A percentile compares a stretch with the other conserved stretches of the same genome.
phyloP scores from a whole-genome alignment of 92 coral and sea anemone species.

The Porites rus region DNA sequence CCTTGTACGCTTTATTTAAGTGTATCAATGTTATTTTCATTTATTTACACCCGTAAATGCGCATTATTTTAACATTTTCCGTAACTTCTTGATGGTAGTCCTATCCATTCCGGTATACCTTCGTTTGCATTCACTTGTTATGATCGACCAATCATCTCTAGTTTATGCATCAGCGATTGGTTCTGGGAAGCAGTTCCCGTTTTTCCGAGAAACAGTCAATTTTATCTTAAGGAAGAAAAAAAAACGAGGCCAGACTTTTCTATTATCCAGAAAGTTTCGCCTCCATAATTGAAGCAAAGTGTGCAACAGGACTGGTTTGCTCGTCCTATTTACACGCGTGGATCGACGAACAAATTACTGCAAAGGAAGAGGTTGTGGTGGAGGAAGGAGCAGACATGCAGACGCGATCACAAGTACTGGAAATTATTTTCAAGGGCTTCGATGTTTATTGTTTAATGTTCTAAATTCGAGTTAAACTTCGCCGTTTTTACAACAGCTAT shows the following conservation, averaged over 20 bases:
- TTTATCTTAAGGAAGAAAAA: not conserved
- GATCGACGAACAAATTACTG: not conserved
- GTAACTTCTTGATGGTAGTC: not conserved
- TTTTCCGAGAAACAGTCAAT: conserved; percentile 22
- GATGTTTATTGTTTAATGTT: no score
- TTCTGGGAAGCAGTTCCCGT: conserved; percentile 4
- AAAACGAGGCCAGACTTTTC: no score
- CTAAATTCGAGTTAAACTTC: no score
- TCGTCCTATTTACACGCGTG: not conserved
- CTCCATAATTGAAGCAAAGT: not conserved
- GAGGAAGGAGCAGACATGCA: not conserved
- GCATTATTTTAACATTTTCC: no score
- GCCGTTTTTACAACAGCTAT: no score
- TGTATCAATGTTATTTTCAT: no score
- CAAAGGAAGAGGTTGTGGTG: conserved; percentile 12
- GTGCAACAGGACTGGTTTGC: not conserved
- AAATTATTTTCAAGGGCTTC: no score
- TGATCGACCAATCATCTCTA: conserved; percentile 9
- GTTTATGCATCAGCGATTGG: not conserved
- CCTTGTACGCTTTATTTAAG: no score
- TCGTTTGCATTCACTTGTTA: not conserved
- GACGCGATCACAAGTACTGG: not conserved
- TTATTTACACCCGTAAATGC: no score
- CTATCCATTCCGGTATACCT: not conserved
- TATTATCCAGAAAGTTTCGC: no score